Percentiles rank a stretch among this genome's conserved stretches.
Evolutionary conservation across 2,113 vertebrate genomes (phyloP).

Genomic region (Verasper variegatus): DNA sequence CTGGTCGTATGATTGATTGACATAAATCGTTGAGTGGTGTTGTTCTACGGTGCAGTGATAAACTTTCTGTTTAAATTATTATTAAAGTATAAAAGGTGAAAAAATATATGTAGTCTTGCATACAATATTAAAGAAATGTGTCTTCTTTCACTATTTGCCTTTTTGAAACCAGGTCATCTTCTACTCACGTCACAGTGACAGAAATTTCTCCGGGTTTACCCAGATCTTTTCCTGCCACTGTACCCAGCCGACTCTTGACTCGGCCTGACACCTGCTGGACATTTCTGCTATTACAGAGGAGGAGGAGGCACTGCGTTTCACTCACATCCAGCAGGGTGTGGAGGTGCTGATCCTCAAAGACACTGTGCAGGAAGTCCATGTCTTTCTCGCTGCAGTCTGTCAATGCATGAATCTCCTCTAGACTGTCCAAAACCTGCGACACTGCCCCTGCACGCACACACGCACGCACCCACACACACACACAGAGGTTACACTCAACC

Average conservation of each 20-base stretch:
- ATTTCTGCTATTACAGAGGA: conserved; percentile 3
- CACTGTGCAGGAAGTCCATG: conserved; percentile 98
- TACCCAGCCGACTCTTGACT: too few species aligned
- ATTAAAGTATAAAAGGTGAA: too few species aligned
- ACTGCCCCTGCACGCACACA: conserved; percentile 87
- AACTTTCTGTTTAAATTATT: too few species aligned
- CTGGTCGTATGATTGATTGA: background rate
- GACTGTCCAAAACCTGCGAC: conserved; percentile 97
- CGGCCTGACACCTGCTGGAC: conserved; percentile 45
- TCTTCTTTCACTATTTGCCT: background rate
- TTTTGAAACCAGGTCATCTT: background rate
- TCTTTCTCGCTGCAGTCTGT: conserved; percentile 99
- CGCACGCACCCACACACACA: too few species aligned
- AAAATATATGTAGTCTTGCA: too few species aligned
- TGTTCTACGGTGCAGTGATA: too few species aligned
- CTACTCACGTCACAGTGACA: background rate
- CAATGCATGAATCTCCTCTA: conserved; percentile 98
- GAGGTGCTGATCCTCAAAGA: conserved; percentile 99
- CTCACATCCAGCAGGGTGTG: conserved; percentile 98
- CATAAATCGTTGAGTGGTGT: background rate
- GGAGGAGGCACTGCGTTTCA: conserved; percentile 7
- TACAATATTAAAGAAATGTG: background rate
- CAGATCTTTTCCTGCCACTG: background rate
- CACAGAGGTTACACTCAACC: background rate
- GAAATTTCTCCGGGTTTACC: background rate